Evolutionary conservation across 2,113 vertebrate genomes (phyloP).

Genomic region (Ailurus styani): DNA sequence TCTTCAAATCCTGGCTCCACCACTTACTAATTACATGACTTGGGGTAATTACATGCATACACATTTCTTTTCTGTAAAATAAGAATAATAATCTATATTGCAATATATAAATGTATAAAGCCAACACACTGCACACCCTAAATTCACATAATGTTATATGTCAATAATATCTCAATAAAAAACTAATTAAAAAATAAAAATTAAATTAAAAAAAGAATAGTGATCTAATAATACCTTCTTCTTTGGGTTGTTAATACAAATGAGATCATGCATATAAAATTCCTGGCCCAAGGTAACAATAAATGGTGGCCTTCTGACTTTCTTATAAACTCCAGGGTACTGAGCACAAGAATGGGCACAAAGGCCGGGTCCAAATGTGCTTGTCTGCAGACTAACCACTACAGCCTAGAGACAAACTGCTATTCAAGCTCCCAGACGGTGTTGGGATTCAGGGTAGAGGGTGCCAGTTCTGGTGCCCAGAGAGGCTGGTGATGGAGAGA

Average conservation of each 20-base stretch:
- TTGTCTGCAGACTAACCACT: neutral
- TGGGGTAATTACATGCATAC: neutral
- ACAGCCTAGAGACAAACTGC: neutral
- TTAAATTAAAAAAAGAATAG: neutral
- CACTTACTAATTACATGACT: neutral
- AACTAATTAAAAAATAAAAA: neutral
- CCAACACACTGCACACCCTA: neutral
- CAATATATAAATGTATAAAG: neutral
- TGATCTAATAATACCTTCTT: constrained; percentile 35
- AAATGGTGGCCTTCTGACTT: neutral
- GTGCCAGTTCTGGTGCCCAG: neutral
- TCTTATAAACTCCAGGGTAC: neutral
- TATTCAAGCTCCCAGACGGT: neutral
- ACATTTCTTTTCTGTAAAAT: constrained; percentile 1
- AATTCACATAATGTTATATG: neutral
- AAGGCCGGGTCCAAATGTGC: neutral
- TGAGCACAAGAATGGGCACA: neutral
- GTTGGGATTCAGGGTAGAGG: neutral
- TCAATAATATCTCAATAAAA: neutral
- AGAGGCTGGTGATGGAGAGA: neutral
- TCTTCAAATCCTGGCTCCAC: neutral
- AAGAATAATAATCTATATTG: neutral
- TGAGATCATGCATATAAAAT: neutral
- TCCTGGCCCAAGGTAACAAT: neutral
- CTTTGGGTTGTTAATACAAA: neutral